Evolutionary conservation across 1,140 invertebrate species (phyloP), one percentile per base, ranked within the genome.

Genomic region (Phthorimaea operculella): DNA sequence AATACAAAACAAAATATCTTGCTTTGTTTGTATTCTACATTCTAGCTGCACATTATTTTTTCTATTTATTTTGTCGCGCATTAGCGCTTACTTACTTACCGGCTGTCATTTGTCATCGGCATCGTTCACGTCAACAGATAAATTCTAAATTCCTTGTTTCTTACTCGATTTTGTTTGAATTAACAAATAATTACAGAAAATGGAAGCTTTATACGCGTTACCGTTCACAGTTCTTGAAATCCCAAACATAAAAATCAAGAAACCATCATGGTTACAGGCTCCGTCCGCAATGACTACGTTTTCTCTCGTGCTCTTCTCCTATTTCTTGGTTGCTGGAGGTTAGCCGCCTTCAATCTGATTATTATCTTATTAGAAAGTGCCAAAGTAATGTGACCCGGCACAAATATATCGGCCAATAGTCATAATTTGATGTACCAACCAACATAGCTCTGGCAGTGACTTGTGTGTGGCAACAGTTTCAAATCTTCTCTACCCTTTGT

Each of bases 321-420:
- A 99, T 83, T 99, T 99, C 87, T 87, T 99, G 60, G 97, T 99
- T 39, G 99, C 97, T 53, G 98, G 97, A 90, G 97, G 97, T 97
- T 88, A 90, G 86, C 71, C 57, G 18, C 56, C 34, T 55, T 64
- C 47, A 57, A 62, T 66, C 45, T 16, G 54, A 39, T 66, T 55
- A 48, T 47, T 58, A 64, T 76, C 68, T 52, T 57, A 72, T 78
- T 63, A 60, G 69, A 69, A n/a, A 42, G 39, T 42, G 14, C 14
- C 4, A 42, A 2, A n/a, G 39, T 42, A 2, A 4, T 28, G 21
- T 28, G 21, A 2, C 21, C 21, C 21, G 21, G 6, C 21, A 28
- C 21, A 28, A 28, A 28, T 28, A 28, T 28, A 28, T 28, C 6
- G 21, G 6, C 21, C 6, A 28, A 28, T n/a, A n/a, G n/a, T n/a